phyloP scores from a whole-genome alignment of 1,140 invertebrate genomes.

The Pseudobourletiella spinata region DNA sequence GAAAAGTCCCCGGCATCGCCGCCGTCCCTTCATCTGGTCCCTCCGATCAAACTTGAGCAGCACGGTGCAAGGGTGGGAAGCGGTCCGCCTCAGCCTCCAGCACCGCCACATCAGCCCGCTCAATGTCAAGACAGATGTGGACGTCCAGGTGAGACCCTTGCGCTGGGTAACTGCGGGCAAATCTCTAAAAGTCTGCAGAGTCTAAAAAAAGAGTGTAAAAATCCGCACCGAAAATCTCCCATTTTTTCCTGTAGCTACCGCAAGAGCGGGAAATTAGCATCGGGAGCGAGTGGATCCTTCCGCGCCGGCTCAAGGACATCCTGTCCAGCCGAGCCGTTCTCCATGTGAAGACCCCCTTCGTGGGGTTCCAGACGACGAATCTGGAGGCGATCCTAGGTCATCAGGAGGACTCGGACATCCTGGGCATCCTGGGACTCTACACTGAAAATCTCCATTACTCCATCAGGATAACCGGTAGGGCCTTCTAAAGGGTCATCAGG shows the following conservation, averaged over 20 bases:
- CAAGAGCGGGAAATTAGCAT: slow-evolving; percentile 30
- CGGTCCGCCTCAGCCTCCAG: slow-evolving; percentile 9
- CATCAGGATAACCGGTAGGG: slow-evolving; percentile 28
- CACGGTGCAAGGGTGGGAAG: slow-evolving; percentile 8
- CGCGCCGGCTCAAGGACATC: slow-evolving; percentile 18
- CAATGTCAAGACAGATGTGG: slow-evolving; percentile 31
- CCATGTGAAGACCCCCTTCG: slow-evolving; percentile 32
- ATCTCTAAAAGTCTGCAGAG: too few relatives aligned
- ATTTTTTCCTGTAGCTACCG: slow-evolving; percentile 17
- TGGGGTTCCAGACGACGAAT: slow-evolving; percentile 24
- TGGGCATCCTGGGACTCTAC: slow-evolving; percentile 30
- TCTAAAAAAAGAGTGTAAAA: too few relatives aligned
- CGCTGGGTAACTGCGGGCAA: too few relatives aligned
- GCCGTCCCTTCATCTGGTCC: slow-evolving; percentile 3
- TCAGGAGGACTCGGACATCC: slow-evolving; percentile 30
- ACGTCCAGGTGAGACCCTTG: slow-evolving; percentile 29
- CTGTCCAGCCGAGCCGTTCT: slow-evolving; percentile 28
- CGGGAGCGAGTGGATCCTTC: slow-evolving; percentile 23
- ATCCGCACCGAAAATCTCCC: neutral
- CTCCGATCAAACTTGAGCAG: slow-evolving; percentile 20
- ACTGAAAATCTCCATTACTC: slow-evolving; percentile 30
- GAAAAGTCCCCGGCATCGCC: too few relatives aligned
- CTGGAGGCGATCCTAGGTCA: slow-evolving; percentile 29
- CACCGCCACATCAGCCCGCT: slow-evolving; percentile 19
- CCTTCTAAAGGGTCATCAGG: neutral